Percentiles rank a stretch among this genome's conserved stretches.
These are phyloP conservation scores for Scaptomyza flava DNA, from an alignment of 2,888 invertebrate genomes.

Conservation along the genomic window DNA sequence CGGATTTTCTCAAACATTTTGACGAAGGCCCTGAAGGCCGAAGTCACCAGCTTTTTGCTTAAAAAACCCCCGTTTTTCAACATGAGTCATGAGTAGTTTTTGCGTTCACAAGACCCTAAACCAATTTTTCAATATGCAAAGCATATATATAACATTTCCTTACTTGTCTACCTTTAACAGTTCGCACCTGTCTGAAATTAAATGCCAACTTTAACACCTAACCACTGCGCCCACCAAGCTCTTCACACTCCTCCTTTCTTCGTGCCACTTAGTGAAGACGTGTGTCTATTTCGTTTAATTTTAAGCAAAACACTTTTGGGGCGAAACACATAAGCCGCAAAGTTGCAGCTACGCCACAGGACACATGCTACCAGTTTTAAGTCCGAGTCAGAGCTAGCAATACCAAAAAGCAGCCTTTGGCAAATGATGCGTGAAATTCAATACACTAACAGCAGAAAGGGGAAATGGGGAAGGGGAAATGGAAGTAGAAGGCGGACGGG, in stretches of 20 bases:
- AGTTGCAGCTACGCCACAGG: constrained; percentile 53
- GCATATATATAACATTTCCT: constrained; percentile 32
- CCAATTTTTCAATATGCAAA: constrained; percentile 58
- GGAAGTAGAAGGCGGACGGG: not conserved
- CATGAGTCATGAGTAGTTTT: constrained; percentile 29
- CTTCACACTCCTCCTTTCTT: not conserved
- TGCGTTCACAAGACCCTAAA: constrained; percentile 41
- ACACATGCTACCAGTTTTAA: constrained; percentile 16
- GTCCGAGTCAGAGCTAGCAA: constrained; percentile 31
- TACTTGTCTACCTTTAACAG: constrained; percentile 2
- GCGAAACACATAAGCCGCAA: constrained; percentile 45
- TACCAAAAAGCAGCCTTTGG: constrained; percentile 61
- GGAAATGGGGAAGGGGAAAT: not conserved
- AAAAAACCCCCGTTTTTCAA: not conserved
- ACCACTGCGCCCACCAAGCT: not conserved
- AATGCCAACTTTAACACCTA: constrained; percentile 46
- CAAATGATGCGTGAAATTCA: constrained; percentile 78
- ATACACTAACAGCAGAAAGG: constrained; percentile 51
- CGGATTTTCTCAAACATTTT: not conserved
- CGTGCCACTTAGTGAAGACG: not conserved
- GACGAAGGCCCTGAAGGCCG: too few relatives aligned
- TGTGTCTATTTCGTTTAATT: constrained; percentile 72
- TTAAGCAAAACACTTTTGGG: constrained; percentile 40
- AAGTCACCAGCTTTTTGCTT: too few relatives aligned
- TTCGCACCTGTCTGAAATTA: constrained; percentile 54